phyloP scores from a whole-genome alignment of 2,888 invertebrate species.

The Merodon equestris region DNA sequence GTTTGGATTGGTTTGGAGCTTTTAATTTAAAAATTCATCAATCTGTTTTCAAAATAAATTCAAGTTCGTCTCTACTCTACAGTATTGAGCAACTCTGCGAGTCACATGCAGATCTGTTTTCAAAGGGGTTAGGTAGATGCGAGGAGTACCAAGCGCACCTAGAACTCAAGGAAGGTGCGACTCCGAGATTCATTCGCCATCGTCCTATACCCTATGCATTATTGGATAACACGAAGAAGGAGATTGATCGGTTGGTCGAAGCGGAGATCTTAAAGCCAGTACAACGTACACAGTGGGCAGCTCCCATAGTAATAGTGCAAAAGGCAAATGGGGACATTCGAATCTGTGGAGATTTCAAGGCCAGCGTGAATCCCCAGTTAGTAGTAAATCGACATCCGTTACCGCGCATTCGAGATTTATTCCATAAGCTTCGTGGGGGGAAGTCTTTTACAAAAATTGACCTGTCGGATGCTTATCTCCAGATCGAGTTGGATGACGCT shows the following conservation, averaged over 20 bases:
- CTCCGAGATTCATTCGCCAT: conserved; percentile 6
- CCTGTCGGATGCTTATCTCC: too few species aligned
- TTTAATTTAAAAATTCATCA: conserved; percentile 22
- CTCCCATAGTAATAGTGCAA: too few species aligned
- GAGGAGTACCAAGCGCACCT: conserved; percentile 2
- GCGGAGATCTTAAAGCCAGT: neutral
- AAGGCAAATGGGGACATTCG: too few species aligned
- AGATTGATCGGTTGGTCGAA: neutral
- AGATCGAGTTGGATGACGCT: too few species aligned
- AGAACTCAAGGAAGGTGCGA: neutral
- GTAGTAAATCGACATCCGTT: too few species aligned
- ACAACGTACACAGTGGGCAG: too few species aligned
- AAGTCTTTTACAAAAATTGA: too few species aligned
- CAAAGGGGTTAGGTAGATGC: neutral
- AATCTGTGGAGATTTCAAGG: too few species aligned
- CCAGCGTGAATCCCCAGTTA: too few species aligned
- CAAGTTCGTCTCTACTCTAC: neutral
- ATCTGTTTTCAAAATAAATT: too few species aligned
- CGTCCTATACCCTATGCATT: conserved; percentile 6
- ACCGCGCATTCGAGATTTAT: too few species aligned
- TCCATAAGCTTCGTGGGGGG: too few species aligned
- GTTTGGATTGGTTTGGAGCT: conserved; percentile 17
- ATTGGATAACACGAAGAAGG: conserved; percentile 1
- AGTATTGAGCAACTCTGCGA: conserved; percentile 3
- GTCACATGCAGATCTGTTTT: neutral